Conservation (phyloP, 2,797 vertebrate species). For the Cetoscarus ocellatus region DNA sequence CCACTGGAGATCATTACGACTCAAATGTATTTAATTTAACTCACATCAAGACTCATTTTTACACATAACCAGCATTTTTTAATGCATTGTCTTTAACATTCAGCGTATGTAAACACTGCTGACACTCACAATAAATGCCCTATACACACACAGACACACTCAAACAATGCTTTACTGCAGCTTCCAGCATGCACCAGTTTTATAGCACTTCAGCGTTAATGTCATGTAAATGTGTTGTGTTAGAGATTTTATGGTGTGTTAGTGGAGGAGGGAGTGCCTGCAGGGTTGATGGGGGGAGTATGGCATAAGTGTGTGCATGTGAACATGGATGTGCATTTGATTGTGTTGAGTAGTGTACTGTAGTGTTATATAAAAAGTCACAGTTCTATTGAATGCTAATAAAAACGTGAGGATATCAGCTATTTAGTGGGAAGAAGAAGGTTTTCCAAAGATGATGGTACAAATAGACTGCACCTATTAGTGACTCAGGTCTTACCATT, state of each 20-base stretch:
- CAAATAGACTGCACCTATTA: slow-evolving; percentile 1
- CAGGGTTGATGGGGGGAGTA: slow-evolving; percentile 25
- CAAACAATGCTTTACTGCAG: slow-evolving; percentile 35
- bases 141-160: not conserved
- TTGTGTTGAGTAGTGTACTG: not conserved
- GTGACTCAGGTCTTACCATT: not conserved
- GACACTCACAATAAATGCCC: slow-evolving; percentile 1
- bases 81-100: slow-evolving; percentile 1
- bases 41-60: not conserved
- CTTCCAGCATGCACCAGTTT: slow-evolving; percentile 53
- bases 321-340: not conserved
- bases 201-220: slow-evolving; percentile 59
- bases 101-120: slow-evolving; percentile 19
- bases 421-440: not conserved
- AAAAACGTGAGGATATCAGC: slow-evolving; percentile 9
- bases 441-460: not conserved
- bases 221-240: slow-evolving; percentile 69
- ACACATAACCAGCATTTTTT: slow-evolving; percentile 27
- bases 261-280: slow-evolving; percentile 43
- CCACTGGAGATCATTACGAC: slow-evolving; percentile 49
- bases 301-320: not conserved
- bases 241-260: slow-evolving; percentile 70
- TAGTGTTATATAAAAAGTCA: slow-evolving; percentile 26
- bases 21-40: slow-evolving; percentile 10
- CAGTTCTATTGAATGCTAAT: not conserved